phyloP scores from a whole-genome alignment of 1,140 invertebrate genomes.

The Bombus difficillimus region DNA sequence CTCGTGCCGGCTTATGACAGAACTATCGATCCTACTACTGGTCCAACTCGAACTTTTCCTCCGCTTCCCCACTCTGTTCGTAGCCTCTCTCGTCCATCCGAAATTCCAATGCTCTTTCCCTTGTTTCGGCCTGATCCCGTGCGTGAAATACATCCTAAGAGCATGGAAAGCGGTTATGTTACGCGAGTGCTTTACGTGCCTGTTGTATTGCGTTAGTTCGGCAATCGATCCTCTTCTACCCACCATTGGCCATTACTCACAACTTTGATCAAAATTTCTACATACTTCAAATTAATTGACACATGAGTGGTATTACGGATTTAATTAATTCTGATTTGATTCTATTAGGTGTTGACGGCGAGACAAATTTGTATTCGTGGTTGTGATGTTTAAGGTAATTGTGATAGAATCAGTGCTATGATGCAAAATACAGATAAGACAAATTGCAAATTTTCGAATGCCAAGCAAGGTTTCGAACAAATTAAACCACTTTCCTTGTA shows the following conservation, averaged over 20 bases:
- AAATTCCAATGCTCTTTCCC: conserved; percentile 21
- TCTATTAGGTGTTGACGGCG: neutral
- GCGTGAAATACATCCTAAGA: conserved; percentile 17
- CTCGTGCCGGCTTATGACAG: conserved; percentile 63
- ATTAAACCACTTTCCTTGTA: too few species aligned
- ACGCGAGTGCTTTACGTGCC: neutral
- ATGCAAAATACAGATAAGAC: too few species aligned
- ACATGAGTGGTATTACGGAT: neutral
- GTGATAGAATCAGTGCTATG: too few species aligned
- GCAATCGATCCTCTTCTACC: conserved; percentile 8
- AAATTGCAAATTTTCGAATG: too few species aligned
- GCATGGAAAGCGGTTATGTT: neutral
- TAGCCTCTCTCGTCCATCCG: conserved; percentile 2
- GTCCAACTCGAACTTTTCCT: conserved; percentile 51
- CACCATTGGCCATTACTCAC: neutral
- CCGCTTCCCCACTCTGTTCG: neutral
- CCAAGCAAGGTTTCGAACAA: too few species aligned
- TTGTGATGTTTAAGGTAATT: too few species aligned
- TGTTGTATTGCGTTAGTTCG: neutral
- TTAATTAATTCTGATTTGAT: neutral
- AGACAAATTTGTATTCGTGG: too few species aligned
- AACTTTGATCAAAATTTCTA: neutral
- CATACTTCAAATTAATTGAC: neutral
- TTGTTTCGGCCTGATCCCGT: neutral
- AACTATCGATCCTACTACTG: conserved; percentile 62